Conservation (phyloP, 2,797 vertebrate genomes). For the Heterohyrax brucei region DNA sequence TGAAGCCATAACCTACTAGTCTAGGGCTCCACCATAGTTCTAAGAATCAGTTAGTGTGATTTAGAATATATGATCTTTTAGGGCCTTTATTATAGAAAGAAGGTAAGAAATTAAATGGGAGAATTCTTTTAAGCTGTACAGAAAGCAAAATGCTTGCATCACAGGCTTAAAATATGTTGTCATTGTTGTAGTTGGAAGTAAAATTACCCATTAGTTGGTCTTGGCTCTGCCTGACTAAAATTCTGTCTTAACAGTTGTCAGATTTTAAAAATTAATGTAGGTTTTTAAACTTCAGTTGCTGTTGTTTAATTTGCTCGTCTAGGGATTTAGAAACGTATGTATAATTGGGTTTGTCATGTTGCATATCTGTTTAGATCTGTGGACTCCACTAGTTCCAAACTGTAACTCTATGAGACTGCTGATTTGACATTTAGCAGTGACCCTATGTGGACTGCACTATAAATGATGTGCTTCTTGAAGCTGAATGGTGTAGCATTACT, state of each 20-base stretch:
- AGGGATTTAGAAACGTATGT: conserved; percentile 41
- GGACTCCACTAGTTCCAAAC: conserved; percentile 92
- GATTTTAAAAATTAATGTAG: conserved; percentile 69
- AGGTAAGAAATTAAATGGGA: conserved; percentile 43
- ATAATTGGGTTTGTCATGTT: conserved; percentile 82
- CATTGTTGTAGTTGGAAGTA: conserved; percentile 71
- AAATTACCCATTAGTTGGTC: conserved; percentile 80
- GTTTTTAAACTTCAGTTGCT: conserved; percentile 73
- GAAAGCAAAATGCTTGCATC: conserved; percentile 26
- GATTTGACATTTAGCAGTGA: conserved; percentile 92
- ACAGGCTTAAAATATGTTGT: conserved; percentile 68
- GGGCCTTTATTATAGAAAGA: conserved; percentile 64
- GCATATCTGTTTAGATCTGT: conserved; percentile 91
- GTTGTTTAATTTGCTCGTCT: conserved; percentile 62
- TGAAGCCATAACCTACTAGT: conserved; percentile 43
- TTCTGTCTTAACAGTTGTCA: conserved; percentile 72
- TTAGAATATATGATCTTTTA: conserved; percentile 63
- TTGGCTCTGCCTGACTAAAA: conserved; percentile 84
- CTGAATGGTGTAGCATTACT: conserved; percentile 94
- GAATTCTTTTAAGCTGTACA: conserved; percentile 2
- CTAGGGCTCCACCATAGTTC: conserved; percentile 52
- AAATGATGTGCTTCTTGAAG: conserved; percentile 92
- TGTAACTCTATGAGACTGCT: conserved; percentile 90
- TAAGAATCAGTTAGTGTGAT: conserved; percentile 63
- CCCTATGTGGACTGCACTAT: conserved; percentile 89